A percentile compares a stretch with the other conserved stretches of the same genome.
phyloP scores from a whole-genome alignment of 2,113 vertebrate genomes.

The Hippocampus abdominalis region DNA sequence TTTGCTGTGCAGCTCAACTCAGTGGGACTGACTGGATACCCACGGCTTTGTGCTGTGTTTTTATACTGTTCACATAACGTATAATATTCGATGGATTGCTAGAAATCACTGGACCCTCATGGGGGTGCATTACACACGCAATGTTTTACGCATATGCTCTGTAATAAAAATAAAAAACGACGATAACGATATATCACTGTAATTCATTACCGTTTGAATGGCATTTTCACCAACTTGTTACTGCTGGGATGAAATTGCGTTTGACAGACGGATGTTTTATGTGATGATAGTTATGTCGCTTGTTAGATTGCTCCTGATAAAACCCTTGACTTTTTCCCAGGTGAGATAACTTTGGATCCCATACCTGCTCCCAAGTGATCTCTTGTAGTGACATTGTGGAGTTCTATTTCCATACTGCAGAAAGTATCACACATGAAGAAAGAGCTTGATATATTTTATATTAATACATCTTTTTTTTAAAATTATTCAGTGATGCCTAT shows the following conservation, averaged over 20 bases:
- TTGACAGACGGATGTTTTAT: not conserved
- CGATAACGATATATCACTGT: too few relatives aligned
- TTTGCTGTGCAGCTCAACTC: not conserved
- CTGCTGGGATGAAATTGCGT: not conserved
- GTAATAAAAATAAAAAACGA: not conserved
- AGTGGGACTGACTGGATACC: not conserved
- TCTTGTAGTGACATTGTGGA: too few relatives aligned
- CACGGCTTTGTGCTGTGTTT: not conserved
- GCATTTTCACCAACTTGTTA: too few relatives aligned
- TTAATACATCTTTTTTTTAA: too few relatives aligned
- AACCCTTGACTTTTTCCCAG: not conserved
- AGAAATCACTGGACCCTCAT: not conserved
- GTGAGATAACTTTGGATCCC: not conserved
- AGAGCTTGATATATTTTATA: too few relatives aligned
- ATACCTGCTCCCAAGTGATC: not conserved
- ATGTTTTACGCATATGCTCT: too few relatives aligned
- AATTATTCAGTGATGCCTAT: too few relatives aligned
- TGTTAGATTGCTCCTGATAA: not conserved
- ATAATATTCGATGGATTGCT: not conserved
- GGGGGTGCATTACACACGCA: not conserved
- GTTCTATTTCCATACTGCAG: too few relatives aligned
- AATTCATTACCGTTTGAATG: too few relatives aligned
- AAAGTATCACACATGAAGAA: too few relatives aligned
- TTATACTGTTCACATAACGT: not conserved
- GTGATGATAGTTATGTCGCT: not conserved